A percentile compares a stretch with the other conserved stretches of the same genome.
Evolutionary conservation across 2,113 vertebrate species (phyloP).

Genomic region (Picathartes gymnocephalus): DNA sequence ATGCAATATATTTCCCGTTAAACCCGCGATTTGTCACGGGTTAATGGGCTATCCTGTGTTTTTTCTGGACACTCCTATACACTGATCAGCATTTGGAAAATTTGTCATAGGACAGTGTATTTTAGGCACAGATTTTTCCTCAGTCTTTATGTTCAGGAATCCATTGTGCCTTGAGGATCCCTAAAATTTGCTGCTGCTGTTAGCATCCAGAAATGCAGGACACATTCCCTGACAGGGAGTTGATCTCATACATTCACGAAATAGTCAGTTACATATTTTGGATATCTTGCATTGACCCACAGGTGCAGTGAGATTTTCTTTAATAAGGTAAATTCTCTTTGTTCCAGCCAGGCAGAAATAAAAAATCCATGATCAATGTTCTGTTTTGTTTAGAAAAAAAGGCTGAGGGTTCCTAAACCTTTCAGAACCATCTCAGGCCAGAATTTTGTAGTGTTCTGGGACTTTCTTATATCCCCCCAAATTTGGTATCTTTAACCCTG

Average conservation of each 20-base stretch:
- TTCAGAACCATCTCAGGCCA: neutral
- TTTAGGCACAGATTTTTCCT: neutral
- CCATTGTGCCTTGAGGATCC: neutral
- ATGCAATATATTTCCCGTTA: neutral
- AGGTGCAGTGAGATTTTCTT: neutral
- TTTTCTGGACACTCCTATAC: neutral
- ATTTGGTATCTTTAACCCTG: neutral
- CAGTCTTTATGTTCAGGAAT: neutral
- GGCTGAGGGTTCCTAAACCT: neutral
- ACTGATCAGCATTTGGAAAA: neutral
- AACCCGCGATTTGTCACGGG: neutral
- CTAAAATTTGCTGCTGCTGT: neutral
- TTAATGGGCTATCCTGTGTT: neutral
- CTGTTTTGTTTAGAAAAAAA: neutral
- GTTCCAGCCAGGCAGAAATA: neutral
- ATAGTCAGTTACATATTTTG: neutral
- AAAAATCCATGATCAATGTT: neutral
- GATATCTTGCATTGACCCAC: neutral
- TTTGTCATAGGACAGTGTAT: neutral
- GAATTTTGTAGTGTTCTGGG: neutral
- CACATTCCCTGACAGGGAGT: neutral
- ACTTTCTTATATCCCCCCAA: neutral
- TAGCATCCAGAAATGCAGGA: neutral
- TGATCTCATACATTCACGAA: neutral
- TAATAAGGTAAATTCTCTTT: neutral